A percentile compares a stretch with the other conserved stretches of the same genome.
Evolutionary conservation across 2,888 invertebrate genomes (phyloP).

Genomic region (Eristalis intricaria): DNA sequence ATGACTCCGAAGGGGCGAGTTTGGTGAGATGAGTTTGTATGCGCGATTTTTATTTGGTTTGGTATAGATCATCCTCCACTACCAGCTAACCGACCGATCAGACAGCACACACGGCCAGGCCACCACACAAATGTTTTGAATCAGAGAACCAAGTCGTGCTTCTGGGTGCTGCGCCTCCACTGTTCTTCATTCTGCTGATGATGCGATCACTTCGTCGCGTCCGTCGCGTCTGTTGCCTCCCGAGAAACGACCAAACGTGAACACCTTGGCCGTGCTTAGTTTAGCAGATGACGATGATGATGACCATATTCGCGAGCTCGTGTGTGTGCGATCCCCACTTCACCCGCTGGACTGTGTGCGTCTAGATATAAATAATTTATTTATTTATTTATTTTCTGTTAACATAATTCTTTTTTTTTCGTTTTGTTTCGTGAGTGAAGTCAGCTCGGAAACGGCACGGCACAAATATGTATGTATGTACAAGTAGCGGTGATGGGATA

Average conservation of each 20-base stretch:
- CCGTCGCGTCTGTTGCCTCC: conserved; percentile 7
- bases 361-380: conserved; percentile 66
- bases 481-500: not conserved
- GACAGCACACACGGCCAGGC: not conserved
- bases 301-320: conserved; percentile 52
- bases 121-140: not conserved
- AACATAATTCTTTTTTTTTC: not conserved
- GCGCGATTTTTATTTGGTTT: conserved; percentile 24
- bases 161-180: conserved; percentile 15
- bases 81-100: not conserved
- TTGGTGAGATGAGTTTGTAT: not conserved
- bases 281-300: conserved; percentile 61
- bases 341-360: conserved; percentile 12
- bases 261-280: conserved; percentile 69
- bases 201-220: conserved; percentile 45
- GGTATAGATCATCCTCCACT: conserved; percentile 38
- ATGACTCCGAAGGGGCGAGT: not conserved
- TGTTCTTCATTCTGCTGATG: conserved; percentile 26
- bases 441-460: conserved; percentile 47
- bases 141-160: conserved; percentile 24
- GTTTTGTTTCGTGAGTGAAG: conserved; percentile 2
- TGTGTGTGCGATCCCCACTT: not conserved
- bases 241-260: conserved; percentile 57
- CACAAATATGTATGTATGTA: conserved; percentile 11
- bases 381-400: conserved; percentile 26